Conservation (phyloP, 2,888 invertebrate genomes). For the Ecdyonurus torrentis region DNA sequence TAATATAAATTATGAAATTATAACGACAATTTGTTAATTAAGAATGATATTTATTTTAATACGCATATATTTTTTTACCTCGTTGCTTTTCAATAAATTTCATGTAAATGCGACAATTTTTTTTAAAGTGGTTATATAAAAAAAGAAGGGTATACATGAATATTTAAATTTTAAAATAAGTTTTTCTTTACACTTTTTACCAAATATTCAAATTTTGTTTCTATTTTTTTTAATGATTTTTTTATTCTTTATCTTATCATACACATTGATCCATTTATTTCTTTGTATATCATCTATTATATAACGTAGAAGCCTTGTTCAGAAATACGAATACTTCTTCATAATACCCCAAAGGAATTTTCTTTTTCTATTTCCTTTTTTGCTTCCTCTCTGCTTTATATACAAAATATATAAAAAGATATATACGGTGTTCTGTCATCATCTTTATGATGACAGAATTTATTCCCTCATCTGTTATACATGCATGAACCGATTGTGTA, state of each 20-base stretch:
- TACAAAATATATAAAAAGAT: background rate
- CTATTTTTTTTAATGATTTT: too few relatives aligned
- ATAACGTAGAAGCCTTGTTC: background rate
- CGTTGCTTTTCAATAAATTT: too few relatives aligned
- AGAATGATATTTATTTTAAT: too few relatives aligned
- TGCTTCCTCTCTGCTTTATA: background rate
- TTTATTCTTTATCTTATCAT: too few relatives aligned
- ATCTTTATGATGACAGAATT: background rate
- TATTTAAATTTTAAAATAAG: too few relatives aligned
- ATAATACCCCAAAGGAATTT: background rate
- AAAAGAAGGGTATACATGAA: too few relatives aligned
- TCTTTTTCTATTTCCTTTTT: background rate
- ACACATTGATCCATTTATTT: too few relatives aligned
- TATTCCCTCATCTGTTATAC: background rate
- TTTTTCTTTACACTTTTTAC: too few relatives aligned
- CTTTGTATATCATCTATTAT: background rate
- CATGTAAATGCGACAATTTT: too few relatives aligned
- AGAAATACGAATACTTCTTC: background rate
- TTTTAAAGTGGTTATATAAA: too few relatives aligned
- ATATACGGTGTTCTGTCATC: background rate
- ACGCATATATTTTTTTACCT: too few relatives aligned
- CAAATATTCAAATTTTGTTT: too few relatives aligned
- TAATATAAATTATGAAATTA: background rate
- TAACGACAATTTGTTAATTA: background rate
- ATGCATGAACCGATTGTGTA: background rate